Evolutionary conservation across 1,140 invertebrate genomes (phyloP).

Genomic region (Akabosia matsudoensis): DNA sequence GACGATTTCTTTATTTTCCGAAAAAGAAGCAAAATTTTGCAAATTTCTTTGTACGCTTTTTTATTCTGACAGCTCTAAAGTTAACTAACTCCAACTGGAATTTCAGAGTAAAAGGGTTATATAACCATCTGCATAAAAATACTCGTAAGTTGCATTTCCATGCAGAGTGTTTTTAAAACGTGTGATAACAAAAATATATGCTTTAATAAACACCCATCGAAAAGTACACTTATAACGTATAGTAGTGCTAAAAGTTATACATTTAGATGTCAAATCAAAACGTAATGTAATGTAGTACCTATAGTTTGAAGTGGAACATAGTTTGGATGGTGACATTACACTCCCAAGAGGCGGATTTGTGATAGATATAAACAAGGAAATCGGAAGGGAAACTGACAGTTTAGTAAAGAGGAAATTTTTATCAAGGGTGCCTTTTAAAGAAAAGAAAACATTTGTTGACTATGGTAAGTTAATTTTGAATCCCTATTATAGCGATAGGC

Average conservation of each 20-base stretch:
- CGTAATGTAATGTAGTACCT: neutral
- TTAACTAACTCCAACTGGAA: no score
- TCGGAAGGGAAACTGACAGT: no score
- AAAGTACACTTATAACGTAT: neutral
- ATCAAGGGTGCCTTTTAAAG: neutral
- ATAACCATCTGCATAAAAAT: no score
- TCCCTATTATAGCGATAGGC: no score
- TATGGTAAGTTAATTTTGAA: conserved; percentile 4
- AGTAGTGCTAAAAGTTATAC: neutral
- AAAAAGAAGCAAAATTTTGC: neutral
- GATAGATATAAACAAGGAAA: neutral
- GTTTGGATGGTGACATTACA: neutral
- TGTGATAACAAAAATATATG: no score
- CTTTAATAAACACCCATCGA: no score
- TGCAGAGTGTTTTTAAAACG: no score
- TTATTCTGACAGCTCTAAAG: neutral
- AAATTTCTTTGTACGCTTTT: neutral
- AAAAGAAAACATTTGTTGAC: neutral
- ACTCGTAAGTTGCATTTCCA: no score
- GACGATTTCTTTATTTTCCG: neutral
- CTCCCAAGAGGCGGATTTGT: neutral
- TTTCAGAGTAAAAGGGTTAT: no score
- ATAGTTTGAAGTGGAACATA: neutral
- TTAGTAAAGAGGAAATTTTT: neutral
- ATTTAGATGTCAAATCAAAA: neutral